Evolutionary conservation across 2,888 invertebrate genomes (phyloP).

Genomic region (Lathronympha strigana): DNA sequence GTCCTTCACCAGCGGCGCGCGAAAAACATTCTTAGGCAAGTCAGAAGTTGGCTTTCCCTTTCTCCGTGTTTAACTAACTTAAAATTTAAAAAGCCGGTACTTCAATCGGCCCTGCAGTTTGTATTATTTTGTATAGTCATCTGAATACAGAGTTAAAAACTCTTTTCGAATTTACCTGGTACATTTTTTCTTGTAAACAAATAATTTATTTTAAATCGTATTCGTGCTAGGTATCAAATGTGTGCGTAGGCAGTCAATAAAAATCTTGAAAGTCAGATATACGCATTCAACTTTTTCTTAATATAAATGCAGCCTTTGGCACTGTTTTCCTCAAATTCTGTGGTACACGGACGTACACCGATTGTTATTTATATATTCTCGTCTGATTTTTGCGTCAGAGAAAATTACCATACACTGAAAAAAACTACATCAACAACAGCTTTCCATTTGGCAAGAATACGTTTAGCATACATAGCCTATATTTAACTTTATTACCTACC

Average conservation of each 20-base stretch:
- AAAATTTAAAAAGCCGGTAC: no score
- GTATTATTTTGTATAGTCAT: no score
- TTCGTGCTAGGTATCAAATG: background rate
- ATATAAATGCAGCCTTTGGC: background rate
- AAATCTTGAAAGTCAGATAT: background rate
- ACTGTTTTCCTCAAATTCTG: constrained; percentile 10
- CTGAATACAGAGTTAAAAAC: no score
- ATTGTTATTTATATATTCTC: constrained; percentile 18
- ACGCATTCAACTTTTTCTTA: background rate
- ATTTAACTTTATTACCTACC: background rate
- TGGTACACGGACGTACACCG: background rate
- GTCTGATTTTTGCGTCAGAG: constrained; percentile 21
- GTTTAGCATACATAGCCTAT: constrained; percentile 1
- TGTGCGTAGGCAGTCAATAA: background rate
- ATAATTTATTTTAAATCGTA: background rate
- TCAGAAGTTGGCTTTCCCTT: no score
- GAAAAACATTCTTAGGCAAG: no score
- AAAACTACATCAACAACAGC: background rate
- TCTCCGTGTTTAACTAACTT: no score
- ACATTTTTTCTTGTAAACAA: no score
- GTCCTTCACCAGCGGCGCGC: no score
- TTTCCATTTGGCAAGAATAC: constrained; percentile 14
- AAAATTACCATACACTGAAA: constrained; percentile 15
- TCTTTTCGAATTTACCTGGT: no score
- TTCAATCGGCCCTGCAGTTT: no score